Conservation (phyloP, 2,797 vertebrate genomes). For the Semotilus atromaculatus region DNA sequence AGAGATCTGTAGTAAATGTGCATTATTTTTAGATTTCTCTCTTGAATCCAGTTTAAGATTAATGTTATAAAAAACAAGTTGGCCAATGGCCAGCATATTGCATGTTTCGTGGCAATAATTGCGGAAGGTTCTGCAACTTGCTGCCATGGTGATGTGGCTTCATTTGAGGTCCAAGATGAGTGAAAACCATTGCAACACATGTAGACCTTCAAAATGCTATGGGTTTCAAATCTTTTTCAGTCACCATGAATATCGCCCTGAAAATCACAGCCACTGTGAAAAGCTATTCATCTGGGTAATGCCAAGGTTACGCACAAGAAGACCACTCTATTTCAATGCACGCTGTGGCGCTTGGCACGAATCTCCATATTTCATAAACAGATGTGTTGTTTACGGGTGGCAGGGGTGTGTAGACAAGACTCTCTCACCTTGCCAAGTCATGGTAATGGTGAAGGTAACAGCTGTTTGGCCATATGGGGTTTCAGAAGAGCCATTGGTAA, state of each 20-base stretch:
- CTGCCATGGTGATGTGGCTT: constrained; percentile 2
- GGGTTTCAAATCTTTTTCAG: constrained; percentile 12
- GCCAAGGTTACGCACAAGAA: constrained; percentile 26
- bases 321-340: background rate
- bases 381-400: constrained; percentile 29
- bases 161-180: background rate
- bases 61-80: background rate
- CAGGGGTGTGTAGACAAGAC: background rate
- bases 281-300: constrained; percentile 15
- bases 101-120: constrained; percentile 19
- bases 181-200: background rate
- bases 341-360: background rate
- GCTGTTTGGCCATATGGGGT: background rate
- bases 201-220: background rate
- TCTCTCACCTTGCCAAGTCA: constrained; percentile 14
- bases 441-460: constrained; percentile 1
- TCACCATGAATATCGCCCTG: background rate
- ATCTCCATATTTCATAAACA: constrained; percentile 31
- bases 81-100: background rate
- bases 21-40: background rate
- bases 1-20: background rate
- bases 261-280: constrained; percentile 18
- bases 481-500: constrained; percentile 1
- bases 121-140: background rate
- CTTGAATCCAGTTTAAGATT: background rate